Evolutionary conservation across 2,797 vertebrate species (phyloP).

Genomic region (Enteromius anoplus): DNA sequence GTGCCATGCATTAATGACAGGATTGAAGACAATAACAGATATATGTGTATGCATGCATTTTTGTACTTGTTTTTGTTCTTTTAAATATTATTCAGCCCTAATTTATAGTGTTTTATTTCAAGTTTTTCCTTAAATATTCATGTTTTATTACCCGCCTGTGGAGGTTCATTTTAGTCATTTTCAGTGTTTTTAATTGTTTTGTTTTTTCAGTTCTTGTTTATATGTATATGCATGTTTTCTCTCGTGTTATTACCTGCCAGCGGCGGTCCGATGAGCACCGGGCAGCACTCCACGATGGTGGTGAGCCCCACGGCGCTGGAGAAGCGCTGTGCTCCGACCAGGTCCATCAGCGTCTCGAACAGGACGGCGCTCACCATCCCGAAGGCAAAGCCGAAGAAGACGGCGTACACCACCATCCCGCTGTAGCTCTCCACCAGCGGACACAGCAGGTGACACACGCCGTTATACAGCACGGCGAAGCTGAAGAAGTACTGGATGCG

Average conservation of each 20-base stretch:
- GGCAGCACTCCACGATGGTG: slow-evolving; percentile 93
- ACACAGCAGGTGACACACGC: slow-evolving; percentile 90
- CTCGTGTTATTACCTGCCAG: slow-evolving; percentile 84
- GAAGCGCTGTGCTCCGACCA: slow-evolving; percentile 90
- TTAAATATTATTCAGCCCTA: no score
- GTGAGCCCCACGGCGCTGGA: slow-evolving; percentile 95
- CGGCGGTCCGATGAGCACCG: slow-evolving; percentile 93
- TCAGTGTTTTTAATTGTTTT: neutral
- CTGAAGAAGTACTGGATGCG: slow-evolving; percentile 97
- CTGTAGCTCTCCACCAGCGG: slow-evolving; percentile 84
- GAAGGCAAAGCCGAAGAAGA: slow-evolving; percentile 97
- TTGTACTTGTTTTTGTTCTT: no score
- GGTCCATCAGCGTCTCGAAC: slow-evolving; percentile 95
- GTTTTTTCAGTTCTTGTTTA: neutral
- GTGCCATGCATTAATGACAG: slow-evolving; percentile 50
- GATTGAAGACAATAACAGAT: neutral
- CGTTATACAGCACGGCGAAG: slow-evolving; percentile 91
- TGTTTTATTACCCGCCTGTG: no score
- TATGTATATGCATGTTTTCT: neutral
- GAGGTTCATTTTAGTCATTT: neutral
- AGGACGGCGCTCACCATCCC: slow-evolving; percentile 96
- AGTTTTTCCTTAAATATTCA: no score
- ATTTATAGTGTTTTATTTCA: neutral
- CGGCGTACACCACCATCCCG: slow-evolving; percentile 87
- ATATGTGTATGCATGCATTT: neutral